Evolutionary conservation across 2,888 invertebrate genomes (phyloP), one percentile per base, ranked within the genome.

Genomic region (Drosophila buzzatii): DNA sequence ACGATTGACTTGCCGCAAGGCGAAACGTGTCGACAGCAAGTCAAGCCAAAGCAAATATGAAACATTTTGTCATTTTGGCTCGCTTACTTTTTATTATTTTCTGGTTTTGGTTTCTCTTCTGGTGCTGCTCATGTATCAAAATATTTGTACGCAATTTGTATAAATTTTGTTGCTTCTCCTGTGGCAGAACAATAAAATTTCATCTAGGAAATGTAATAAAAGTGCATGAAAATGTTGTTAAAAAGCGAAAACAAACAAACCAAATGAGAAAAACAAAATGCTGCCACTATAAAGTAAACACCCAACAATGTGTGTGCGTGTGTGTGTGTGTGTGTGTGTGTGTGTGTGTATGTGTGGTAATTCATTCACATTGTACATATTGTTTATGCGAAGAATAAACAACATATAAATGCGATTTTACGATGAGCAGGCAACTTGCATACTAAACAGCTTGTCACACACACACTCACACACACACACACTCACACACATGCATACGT

Each of bases 341-440:
- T 47, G 9, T 45, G 18, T 52, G 27, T 61, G 20, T 47, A 39
- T 47, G 44, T 73, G 73, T 63, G 69, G 85, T 72, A 81, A 88
- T 82, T 89, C 73, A 87, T 75, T 73, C 87, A 81, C 81, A 83
- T 86, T 74, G 73, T 70, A 70, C 70, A 78, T 81, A 86, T 89
- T 84, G 89, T 84, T 83, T 83, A 70, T 89, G 69, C 57, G 66
- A 70, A 60, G 62, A 84, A 84, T 79, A 85, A 89, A 87, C 72
- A 87, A 85, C 82, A 90, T 88, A 85, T 89, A 89, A 85, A 90
- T 85, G 82, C 81, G 73, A 71, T 90, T 89, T 85, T 90, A 85
- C 76, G 89, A 88, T 70, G 89, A 69, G 76, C 41, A 74, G 73
- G 61, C 82, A 88, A 90, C 80, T 75, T 77, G 88, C 79, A 77